phyloP scores from a whole-genome alignment of 2,113 vertebrate genomes.

The Hymenochirus boettgeri region DNA sequence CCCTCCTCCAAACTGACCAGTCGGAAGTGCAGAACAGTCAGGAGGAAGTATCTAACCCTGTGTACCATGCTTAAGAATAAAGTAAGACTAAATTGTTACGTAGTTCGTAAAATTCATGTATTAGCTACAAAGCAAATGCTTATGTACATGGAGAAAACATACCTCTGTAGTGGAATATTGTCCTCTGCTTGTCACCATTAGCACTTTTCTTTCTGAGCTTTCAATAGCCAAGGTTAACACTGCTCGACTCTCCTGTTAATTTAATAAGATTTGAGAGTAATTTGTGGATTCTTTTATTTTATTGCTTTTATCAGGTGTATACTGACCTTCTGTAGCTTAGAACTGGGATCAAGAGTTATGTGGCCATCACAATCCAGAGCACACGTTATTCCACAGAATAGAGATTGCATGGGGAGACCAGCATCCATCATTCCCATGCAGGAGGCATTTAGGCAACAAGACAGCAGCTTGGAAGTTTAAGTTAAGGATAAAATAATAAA shows the following conservation, averaged over 20 bases:
- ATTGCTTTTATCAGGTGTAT: neutral
- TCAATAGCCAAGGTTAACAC: constrained; percentile 82
- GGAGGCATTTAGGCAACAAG: constrained; percentile 78
- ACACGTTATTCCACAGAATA: constrained; percentile 87
- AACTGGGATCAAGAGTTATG: constrained; percentile 75
- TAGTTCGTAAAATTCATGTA: too few species aligned
- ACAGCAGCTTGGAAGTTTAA: constrained; percentile 62
- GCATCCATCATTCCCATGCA: constrained; percentile 87
- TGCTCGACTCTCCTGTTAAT: constrained; percentile 73
- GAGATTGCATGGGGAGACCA: constrained; percentile 73
- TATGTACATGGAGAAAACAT: constrained; percentile 6
- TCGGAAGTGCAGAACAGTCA: too few species aligned
- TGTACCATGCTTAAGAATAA: too few species aligned
- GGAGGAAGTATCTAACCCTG: too few species aligned
- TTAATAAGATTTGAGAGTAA: neutral
- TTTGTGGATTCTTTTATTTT: neutral
- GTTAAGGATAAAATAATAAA: constrained; percentile 31
- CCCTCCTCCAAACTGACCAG: too few species aligned
- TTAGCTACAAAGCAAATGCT: too few species aligned
- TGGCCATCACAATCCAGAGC: constrained; percentile 64
- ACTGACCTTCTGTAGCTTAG: constrained; percentile 79
- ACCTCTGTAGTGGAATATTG: constrained; percentile 80
- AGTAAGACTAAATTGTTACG: too few species aligned
- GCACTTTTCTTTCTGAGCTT: constrained; percentile 65
- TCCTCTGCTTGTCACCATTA: constrained; percentile 79